Percentiles rank a stretch among this genome's conserved stretches.
Evolutionary conservation across 1,140 invertebrate species (phyloP).

Genomic region (Batillaria attramentaria): DNA sequence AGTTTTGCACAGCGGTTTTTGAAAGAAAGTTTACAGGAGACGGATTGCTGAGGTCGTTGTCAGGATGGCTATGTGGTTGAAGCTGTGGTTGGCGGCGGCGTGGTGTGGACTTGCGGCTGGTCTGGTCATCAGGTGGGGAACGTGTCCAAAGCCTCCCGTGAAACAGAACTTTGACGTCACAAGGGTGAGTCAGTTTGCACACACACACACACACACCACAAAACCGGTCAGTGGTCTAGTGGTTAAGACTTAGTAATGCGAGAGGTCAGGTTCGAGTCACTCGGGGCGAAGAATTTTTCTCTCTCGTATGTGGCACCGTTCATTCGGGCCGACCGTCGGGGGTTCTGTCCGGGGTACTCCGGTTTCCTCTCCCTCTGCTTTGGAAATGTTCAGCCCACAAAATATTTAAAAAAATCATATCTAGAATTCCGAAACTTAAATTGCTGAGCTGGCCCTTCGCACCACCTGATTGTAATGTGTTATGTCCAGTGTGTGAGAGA

Average conservation of each 20-base stretch:
- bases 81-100: neutral
- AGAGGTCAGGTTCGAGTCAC: neutral
- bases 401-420: too few relatives aligned
- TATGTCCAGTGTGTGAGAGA: too few relatives aligned
- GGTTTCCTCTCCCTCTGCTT: too few relatives aligned
- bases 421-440: too few relatives aligned
- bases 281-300: neutral
- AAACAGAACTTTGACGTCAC: slow-evolving; percentile 14
- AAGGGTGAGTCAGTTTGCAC: neutral
- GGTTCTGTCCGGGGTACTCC: too few relatives aligned
- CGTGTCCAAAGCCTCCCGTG: slow-evolving; percentile 11
- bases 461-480: too few relatives aligned
- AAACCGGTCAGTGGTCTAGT: neutral
- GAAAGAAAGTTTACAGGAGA: neutral
- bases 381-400: too few relatives aligned
- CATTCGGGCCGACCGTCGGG: too few relatives aligned
- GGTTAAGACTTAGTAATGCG: neutral
- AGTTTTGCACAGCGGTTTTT: neutral
- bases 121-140: neutral
- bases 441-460: too few relatives aligned
- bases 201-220: neutral
- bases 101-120: neutral
- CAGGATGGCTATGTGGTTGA: neutral
- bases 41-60: neutral
- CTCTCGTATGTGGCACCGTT: too few relatives aligned